A percentile compares a stretch with the other conserved stretches of the same genome.
phyloP scores from a whole-genome alignment of 2,888 invertebrate genomes.

The Cantharis lateralis region DNA sequence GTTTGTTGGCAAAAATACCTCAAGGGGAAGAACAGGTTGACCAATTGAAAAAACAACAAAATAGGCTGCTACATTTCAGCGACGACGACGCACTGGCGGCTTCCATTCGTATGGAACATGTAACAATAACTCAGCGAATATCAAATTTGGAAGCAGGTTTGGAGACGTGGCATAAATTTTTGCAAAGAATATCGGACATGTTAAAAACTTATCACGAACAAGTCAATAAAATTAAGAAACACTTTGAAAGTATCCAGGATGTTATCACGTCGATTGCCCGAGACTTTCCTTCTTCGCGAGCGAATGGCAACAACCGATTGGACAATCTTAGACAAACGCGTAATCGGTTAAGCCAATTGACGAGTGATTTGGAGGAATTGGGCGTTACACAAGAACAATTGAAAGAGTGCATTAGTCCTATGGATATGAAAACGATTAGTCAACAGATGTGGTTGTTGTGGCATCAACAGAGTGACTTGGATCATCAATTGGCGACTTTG shows the following conservation, averaged over 20 bases:
- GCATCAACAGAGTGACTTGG: constrained; percentile 81
- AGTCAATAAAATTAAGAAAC: constrained; percentile 62
- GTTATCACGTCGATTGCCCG: constrained; percentile 63
- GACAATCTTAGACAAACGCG: constrained; percentile 67
- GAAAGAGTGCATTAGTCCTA: constrained; percentile 82
- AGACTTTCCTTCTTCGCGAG: constrained; percentile 61
- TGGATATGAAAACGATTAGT: constrained; percentile 79
- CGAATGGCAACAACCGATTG: constrained; percentile 67
- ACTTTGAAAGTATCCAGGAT: constrained; percentile 69
- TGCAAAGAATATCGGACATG: constrained; percentile 68
- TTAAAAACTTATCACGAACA: constrained; percentile 68
- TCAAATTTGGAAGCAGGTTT: constrained; percentile 79
- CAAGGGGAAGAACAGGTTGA: constrained; percentile 69
- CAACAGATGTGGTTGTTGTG: constrained; percentile 78
- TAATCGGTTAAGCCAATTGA: constrained; percentile 62
- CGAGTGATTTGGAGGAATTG: constrained; percentile 70
- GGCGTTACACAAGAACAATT: constrained; percentile 79
- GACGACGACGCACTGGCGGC: constrained; percentile 74
- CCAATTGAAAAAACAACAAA: constrained; percentile 68
- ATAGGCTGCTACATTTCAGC: constrained; percentile 69
- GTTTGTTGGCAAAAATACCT: constrained; percentile 69
- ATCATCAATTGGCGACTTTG: constrained; percentile 74
- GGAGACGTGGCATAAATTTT: constrained; percentile 80
- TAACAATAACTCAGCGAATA: constrained; percentile 76
- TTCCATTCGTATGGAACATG: constrained; percentile 81